These are phyloP conservation scores for Lepisosteus oculatus DNA, from an alignment of 2,113 vertebrate species.

Conservation along the genomic window DNA sequence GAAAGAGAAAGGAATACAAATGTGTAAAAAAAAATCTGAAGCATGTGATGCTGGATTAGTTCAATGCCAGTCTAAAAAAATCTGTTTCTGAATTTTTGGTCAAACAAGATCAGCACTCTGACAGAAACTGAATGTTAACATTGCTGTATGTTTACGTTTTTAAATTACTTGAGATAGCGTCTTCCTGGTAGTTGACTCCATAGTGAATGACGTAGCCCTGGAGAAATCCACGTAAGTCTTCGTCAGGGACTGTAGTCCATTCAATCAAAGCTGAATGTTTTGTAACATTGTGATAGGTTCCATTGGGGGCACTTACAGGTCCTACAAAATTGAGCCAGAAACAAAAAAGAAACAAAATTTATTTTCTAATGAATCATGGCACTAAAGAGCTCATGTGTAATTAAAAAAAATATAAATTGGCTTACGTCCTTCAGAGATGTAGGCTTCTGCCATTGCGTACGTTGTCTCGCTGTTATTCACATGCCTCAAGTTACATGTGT, in stretches of 20 bases:
- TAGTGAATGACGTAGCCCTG: slow-evolving; percentile 66
- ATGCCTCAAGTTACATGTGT: slow-evolving; percentile 55
- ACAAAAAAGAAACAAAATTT: background rate
- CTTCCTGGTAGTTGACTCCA: slow-evolving; percentile 23
- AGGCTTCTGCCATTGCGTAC: slow-evolving; percentile 56
- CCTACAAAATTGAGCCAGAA: slow-evolving; percentile 40
- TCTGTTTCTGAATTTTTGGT: no score
- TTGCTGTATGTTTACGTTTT: no score
- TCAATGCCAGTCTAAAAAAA: no score
- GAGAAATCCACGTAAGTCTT: slow-evolving; percentile 70
- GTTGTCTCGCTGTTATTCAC: slow-evolving; percentile 60
- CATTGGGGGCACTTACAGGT: slow-evolving; percentile 65
- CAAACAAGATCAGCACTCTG: no score
- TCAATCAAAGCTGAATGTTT: slow-evolving; percentile 57
- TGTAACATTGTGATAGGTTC: slow-evolving; percentile 54
- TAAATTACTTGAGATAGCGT: background rate
- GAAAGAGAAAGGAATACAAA: no score
- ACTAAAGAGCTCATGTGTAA: no score
- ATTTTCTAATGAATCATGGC: background rate
- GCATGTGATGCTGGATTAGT: no score
- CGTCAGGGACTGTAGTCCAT: slow-evolving; percentile 64
- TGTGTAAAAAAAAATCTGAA: no score
- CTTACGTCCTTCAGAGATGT: slow-evolving; percentile 70
- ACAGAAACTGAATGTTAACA: no score
- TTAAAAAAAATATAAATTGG: no score